Evolutionary conservation across 2,113 vertebrate species (phyloP), one percentile per base, ranked within the genome.

Genomic region (Shinisaurus crocodilurus): DNA sequence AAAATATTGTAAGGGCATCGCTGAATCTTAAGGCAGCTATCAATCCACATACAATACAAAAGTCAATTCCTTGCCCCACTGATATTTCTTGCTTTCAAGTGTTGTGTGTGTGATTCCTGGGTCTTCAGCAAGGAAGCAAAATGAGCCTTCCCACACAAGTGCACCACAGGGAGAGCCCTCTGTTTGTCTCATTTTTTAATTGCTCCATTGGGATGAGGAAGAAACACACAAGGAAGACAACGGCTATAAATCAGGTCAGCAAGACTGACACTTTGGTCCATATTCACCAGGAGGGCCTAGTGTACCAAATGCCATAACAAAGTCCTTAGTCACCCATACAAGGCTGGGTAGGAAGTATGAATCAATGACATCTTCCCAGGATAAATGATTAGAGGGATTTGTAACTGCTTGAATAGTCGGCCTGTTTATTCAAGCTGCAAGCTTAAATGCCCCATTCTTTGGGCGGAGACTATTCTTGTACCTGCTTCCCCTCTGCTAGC

Each of bases 291-390:
- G 43, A 0, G 1, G 89, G 57, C 77, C 85, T 89, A 37, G 57
- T 70, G 82, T n/a, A 37, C 23, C 88, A 77, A 69, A 81, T 82
- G 90, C 74, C 60, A 3, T 0, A 6, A 63, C 0, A 1, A 23
- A 77, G 60, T 70, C 85, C 50, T 88, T n/a, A 37, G 32, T 81
- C 76, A 79, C 1, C 43, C 20, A 25, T 2, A 1, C 72, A 77
- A 93, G 86, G 85, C 60, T 79, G 48, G 90, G 60, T 85, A 70
- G 40, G 69, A 92, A 93, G 76, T 63, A 74, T 34, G 82, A 86
- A 65, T 63, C 54, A 54, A 43, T 70, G 18, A 37, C 34, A 6
- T 87, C 57, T 72, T n/a, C 82, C 79, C 0, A 92, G 29, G 12
- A 81, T 37, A 87, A 70, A 93, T 84, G 82, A 77, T 92, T 90